Conservation (phyloP, 2,113 vertebrate species). For the Nerophis ophidion region DNA sequence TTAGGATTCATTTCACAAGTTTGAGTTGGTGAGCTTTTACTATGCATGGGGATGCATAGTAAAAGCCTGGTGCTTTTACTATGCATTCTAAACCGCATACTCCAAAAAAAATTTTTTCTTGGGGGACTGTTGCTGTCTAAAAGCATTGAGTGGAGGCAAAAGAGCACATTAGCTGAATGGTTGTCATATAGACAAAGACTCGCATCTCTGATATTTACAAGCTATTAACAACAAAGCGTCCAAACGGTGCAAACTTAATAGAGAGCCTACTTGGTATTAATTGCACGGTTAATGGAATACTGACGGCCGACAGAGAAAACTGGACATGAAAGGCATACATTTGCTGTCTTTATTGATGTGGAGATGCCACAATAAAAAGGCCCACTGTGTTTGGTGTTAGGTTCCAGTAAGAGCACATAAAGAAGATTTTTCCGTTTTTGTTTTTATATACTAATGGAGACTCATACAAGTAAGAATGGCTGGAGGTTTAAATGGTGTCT, state of each 20-base stretch:
- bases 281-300: constrained; percentile 74
- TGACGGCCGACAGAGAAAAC: constrained; percentile 67
- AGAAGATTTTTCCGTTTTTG: constrained; percentile 32
- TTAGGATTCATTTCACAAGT: neutral
- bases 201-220: constrained; percentile 62
- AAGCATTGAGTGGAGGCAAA: constrained; percentile 54
- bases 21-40: neutral
- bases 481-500: constrained; percentile 19
- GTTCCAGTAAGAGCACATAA: constrained; percentile 13
- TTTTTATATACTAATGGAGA: constrained; percentile 36
- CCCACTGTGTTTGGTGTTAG: constrained; percentile 35
- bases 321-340: constrained; percentile 66
- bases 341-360: constrained; percentile 61
- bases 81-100: neutral
- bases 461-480: constrained; percentile 21
- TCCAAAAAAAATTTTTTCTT: neutral
- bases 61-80: neutral
- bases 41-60: no score
- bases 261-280: constrained; percentile 74
- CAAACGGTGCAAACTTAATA: constrained; percentile 67
- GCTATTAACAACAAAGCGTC: constrained; percentile 71
- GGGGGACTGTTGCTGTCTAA: constrained; percentile 37
- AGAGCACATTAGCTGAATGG: constrained; percentile 39
- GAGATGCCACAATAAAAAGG: constrained; percentile 51
- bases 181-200: constrained; percentile 46